phyloP scores from a whole-genome alignment of 2,888 invertebrate genomes.

The Seladonia tumulorum region DNA sequence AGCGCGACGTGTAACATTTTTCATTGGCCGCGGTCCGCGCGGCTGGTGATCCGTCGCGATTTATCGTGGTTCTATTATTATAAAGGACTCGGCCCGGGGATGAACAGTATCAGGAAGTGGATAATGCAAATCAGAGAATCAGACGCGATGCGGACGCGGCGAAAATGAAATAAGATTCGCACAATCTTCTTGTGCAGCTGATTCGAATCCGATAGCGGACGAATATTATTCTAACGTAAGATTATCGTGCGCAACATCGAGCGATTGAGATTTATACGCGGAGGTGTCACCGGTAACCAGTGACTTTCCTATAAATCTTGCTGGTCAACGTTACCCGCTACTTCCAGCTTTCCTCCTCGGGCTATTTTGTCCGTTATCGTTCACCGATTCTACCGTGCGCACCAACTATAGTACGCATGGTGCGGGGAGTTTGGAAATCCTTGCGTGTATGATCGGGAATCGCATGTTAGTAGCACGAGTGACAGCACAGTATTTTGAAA shows the following conservation, averaged over 20 bases:
- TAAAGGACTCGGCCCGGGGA: slow-evolving; percentile 28
- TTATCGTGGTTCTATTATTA: slow-evolving; percentile 51
- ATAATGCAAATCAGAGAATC: slow-evolving; percentile 49
- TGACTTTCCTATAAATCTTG: slow-evolving; percentile 57
- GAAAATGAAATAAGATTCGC: slow-evolving; percentile 32
- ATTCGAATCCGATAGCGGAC: slow-evolving; percentile 30
- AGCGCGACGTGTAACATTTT: slow-evolving; percentile 26
- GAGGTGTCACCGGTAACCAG: slow-evolving; percentile 49
- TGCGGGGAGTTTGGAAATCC: background rate
- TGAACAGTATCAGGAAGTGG: slow-evolving; percentile 46
- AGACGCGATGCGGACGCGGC: slow-evolving; percentile 38
- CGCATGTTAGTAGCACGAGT: background rate
- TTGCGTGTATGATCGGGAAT: background rate
- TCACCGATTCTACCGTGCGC: slow-evolving; percentile 29
- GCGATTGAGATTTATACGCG: slow-evolving; percentile 41
- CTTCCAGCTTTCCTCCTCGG: slow-evolving; percentile 33
- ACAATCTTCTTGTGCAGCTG: background rate
- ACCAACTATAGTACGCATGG: slow-evolving; percentile 26
- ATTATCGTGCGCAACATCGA: slow-evolving; percentile 34
- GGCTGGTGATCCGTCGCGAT: slow-evolving; percentile 10
- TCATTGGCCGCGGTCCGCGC: background rate
- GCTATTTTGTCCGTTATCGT: slow-evolving; percentile 55
- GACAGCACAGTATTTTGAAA: background rate
- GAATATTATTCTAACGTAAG: slow-evolving; percentile 25
- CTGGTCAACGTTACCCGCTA: slow-evolving; percentile 26